Evolutionary conservation across 1,140 invertebrate genomes (phyloP).

Genomic region (Galleria mellonella): DNA sequence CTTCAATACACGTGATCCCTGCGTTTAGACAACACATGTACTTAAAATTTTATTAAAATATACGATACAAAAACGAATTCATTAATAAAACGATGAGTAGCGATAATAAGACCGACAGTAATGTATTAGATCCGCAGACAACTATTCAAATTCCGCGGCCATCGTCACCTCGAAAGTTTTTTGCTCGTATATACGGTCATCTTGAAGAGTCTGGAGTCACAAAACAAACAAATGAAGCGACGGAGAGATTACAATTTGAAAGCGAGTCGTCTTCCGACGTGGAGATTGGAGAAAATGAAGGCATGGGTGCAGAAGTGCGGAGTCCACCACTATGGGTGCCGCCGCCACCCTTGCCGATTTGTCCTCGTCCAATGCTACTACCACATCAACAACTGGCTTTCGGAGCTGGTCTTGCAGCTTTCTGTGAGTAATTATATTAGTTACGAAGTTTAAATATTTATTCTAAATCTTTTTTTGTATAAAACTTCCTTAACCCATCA

Average conservation of each 20-base stretch:
- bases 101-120: slow-evolving; percentile 20
- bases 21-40: slow-evolving; percentile 35
- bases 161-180: slow-evolving; percentile 80
- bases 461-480: too few relatives aligned
- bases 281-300: slow-evolving; percentile 49
- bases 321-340: slow-evolving; percentile 34
- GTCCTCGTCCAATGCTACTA: slow-evolving; percentile 49
- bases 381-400: slow-evolving; percentile 68
- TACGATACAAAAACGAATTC: background rate
- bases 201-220: slow-evolving; percentile 63
- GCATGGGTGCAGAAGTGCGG: slow-evolving; percentile 8
- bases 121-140: background rate
- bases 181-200: slow-evolving; percentile 79
- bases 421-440: slow-evolving; percentile 70
- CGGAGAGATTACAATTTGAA: slow-evolving; percentile 22
- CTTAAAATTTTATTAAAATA: background rate
- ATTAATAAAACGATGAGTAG: slow-evolving; percentile 10
- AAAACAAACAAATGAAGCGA: background rate
- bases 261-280: slow-evolving; percentile 69
- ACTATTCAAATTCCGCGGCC: slow-evolving; percentile 63
- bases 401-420: slow-evolving; percentile 77
- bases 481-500: too few relatives aligned
- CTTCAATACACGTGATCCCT: slow-evolving; percentile 44
- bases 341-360: slow-evolving; percentile 46
- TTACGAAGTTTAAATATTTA: background rate